Percentiles rank a stretch among this genome's conserved stretches.
Conservation (phyloP, 1,140 invertebrate species). For the Nasonia longicornis region DNA sequence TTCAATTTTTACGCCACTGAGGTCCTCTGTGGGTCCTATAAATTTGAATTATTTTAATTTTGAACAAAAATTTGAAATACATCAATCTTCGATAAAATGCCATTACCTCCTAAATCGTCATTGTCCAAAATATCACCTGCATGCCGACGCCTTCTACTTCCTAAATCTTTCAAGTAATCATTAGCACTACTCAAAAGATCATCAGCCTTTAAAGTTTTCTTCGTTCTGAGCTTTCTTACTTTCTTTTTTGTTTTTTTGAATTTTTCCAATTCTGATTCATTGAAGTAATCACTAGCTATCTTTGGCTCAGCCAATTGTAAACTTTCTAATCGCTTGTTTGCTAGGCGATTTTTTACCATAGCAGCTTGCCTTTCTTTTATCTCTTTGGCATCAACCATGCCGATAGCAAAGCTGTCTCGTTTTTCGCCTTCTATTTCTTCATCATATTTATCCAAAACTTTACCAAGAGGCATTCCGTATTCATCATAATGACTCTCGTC, state of each 20-base stretch:
- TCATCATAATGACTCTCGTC: conserved; percentile 90
- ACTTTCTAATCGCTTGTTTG: conserved; percentile 80
- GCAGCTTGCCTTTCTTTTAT: conserved; percentile 67
- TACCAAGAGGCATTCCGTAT: conserved; percentile 79
- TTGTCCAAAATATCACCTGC: conserved; percentile 64
- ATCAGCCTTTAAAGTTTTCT: conserved; percentile 71
- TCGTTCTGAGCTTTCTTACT: conserved; percentile 66
- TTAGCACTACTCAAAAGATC: conserved; percentile 66
- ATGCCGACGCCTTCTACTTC: conserved; percentile 68
- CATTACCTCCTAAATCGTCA: conserved; percentile 70
- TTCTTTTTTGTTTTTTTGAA: conserved; percentile 97
- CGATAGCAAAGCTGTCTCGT: conserved; percentile 84
- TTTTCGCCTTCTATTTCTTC: conserved; percentile 91
- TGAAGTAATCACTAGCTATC: conserved; percentile 91
- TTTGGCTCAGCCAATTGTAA: conserved; percentile 77
- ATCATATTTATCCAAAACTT: conserved; percentile 91
- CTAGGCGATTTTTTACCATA: conserved; percentile 72
- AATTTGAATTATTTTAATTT: conserved; percentile 44
- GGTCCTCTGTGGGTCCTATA: conserved; percentile 71
- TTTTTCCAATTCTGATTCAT: conserved; percentile 82
- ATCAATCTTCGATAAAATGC: conserved; percentile 36
- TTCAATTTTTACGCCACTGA: conserved; percentile 75
- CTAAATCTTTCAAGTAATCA: conserved; percentile 70
- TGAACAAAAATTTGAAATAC: conserved; percentile 36
- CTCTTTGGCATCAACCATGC: conserved; percentile 70